phyloP scores from a whole-genome alignment of 2,888 invertebrate genomes.

The Eulithis prunata region DNA sequence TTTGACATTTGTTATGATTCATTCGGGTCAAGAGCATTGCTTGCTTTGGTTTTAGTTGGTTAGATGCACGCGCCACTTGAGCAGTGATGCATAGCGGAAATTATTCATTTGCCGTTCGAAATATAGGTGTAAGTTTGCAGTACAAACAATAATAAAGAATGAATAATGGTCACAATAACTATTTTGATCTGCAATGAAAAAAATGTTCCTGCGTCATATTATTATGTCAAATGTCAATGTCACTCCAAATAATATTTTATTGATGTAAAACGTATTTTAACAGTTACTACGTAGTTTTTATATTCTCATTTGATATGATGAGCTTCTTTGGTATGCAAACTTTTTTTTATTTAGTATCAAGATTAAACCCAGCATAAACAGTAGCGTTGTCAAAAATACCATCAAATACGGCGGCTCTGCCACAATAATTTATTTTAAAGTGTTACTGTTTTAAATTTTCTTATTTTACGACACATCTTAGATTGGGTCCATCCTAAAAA shows the following conservation, averaged over 20 bases:
- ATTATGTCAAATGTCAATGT: too few species aligned
- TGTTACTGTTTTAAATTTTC: constrained; percentile 15
- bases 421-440: constrained; percentile 28
- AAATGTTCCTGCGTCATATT: too few species aligned
- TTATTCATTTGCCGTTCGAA: neutral
- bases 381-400: constrained; percentile 17
- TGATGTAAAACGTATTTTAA: too few species aligned
- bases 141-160: too few species aligned
- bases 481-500: constrained; percentile 26
- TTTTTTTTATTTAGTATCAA: constrained; percentile 13
- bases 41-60: constrained; percentile 30
- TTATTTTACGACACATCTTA: constrained; percentile 23
- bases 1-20: constrained; percentile 67
- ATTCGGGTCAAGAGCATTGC: constrained; percentile 72
- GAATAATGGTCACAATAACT: too few species aligned
- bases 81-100: constrained; percentile 19
- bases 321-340: constrained; percentile 3
- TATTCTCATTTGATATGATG: too few species aligned
- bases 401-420: constrained; percentile 26
- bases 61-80: constrained; percentile 26
- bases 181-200: too few species aligned
- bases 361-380: constrained; percentile 23
- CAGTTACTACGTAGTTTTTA: too few species aligned
- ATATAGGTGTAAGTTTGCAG: neutral
- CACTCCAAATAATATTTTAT: too few species aligned